Percentiles rank a stretch among this genome's conserved stretches.
phyloP scores from a whole-genome alignment of 2,113 vertebrate species.

The Callospermophilus lateralis region DNA sequence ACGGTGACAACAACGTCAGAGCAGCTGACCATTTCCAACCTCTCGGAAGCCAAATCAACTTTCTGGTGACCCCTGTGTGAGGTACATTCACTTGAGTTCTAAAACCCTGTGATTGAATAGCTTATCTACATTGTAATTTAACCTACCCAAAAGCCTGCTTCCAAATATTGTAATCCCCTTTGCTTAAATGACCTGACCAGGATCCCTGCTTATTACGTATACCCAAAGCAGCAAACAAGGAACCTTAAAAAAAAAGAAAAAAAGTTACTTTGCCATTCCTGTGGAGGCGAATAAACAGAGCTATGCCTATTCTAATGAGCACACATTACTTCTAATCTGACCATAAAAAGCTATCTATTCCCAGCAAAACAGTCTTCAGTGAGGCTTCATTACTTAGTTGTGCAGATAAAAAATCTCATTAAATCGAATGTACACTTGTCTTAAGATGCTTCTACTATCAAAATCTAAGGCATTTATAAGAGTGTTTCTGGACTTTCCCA shows the following conservation, averaged over 20 bases:
- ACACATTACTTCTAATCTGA: neutral
- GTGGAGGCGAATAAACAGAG: neutral
- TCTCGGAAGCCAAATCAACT: neutral
- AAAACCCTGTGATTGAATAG: neutral
- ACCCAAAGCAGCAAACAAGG: slow-evolving; percentile 71
- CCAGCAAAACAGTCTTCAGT: neutral
- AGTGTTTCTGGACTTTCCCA: neutral
- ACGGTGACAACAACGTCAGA: neutral
- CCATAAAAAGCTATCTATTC: neutral
- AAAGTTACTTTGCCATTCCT: neutral
- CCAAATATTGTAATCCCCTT: slow-evolving; percentile 63
- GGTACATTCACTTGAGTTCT: neutral
- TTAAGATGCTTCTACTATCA: neutral
- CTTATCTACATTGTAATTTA: slow-evolving; percentile 64
- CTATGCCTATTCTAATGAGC: neutral
- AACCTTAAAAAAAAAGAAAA: slow-evolving; percentile 68
- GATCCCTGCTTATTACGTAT: slow-evolving; percentile 66
- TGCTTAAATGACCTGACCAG: slow-evolving; percentile 73
- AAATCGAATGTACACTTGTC: accelerated
- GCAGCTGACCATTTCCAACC: neutral
- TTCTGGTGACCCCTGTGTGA: neutral
- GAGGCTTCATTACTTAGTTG: neutral
- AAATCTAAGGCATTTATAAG: neutral
- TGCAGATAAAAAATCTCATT: neutral
- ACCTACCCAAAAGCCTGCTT: slow-evolving; percentile 71